These are phyloP conservation scores for Sternarchorhynchus goeldii DNA, from an alignment of 2,797 vertebrate genomes.

Conservation along the genomic window DNA sequence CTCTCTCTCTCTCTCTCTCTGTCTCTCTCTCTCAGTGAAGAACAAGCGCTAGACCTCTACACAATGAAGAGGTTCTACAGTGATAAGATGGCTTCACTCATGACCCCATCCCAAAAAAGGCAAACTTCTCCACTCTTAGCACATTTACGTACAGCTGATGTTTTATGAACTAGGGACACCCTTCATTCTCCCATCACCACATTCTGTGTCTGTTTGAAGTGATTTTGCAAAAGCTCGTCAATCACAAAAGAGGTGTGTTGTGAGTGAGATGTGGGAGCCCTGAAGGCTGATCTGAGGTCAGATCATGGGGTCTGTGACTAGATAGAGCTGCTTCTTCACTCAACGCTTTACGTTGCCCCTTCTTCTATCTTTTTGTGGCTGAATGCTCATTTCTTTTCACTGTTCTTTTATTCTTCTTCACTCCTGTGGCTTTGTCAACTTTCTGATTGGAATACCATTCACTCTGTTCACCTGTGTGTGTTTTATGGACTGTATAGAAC, in stretches of 20 bases:
- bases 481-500: too few species aligned
- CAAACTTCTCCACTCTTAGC: slow-evolving; percentile 59
- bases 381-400: not conserved
- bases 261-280: not conserved
- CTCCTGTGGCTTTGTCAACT: too few species aligned
- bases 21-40: slow-evolving; percentile 78
- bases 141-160: not conserved
- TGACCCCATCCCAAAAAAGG: slow-evolving; percentile 94
- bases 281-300: slow-evolving; percentile 31
- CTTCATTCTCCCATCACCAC: too few species aligned
- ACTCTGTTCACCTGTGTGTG: too few species aligned
- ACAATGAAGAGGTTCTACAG: slow-evolving; percentile 93
- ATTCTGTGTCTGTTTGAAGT: not conserved
- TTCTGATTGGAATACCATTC: too few species aligned
- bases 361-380: slow-evolving; percentile 24
- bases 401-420: slow-evolving; percentile 2
- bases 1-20: slow-evolving; percentile 19
- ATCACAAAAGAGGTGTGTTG: not conserved
- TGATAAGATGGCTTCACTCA: slow-evolving; percentile 84
- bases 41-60: slow-evolving; percentile 89
- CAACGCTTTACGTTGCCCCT: not conserved
- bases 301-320: not conserved
- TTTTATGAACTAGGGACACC: not conserved
- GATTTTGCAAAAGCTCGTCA: not conserved
- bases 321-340: slow-evolving; percentile 41